phyloP scores from a whole-genome alignment of 2,888 invertebrate genomes.

The Nymphalis c-album region DNA sequence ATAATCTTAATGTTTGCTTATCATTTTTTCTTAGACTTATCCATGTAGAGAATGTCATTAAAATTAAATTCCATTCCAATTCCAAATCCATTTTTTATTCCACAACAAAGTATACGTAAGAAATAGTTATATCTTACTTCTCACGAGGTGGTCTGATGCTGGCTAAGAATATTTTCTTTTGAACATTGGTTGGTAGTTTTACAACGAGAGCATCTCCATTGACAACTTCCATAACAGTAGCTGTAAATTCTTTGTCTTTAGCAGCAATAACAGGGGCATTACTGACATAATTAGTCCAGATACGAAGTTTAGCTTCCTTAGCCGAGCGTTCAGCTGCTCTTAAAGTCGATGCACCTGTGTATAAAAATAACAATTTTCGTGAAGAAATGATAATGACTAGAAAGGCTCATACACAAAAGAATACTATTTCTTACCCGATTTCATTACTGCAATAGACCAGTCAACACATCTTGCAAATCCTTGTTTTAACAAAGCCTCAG shows the following conservation, averaged over 20 bases:
- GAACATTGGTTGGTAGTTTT: slow-evolving; percentile 87
- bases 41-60: too few species aligned
- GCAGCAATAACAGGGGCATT: slow-evolving; percentile 86
- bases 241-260: slow-evolving; percentile 91
- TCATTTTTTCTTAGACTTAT: too few species aligned
- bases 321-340: slow-evolving; percentile 92
- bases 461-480: slow-evolving; percentile 93
- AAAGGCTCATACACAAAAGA: not conserved
- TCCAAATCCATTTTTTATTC: too few species aligned
- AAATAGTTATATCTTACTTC: slow-evolving; percentile 57
- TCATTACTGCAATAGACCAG: slow-evolving; percentile 76
- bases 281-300: slow-evolving; percentile 96
- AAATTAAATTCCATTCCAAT: too few species aligned
- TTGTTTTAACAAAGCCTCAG: slow-evolving; percentile 92
- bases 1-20: not conserved
- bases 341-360: slow-evolving; percentile 87
- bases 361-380: not conserved
- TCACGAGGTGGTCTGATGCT: slow-evolving; percentile 97
- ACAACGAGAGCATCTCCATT: slow-evolving; percentile 97
- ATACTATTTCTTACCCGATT: slow-evolving; percentile 55
- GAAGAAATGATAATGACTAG: not conserved
- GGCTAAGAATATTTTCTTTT: slow-evolving; percentile 96
- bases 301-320: slow-evolving; percentile 90
- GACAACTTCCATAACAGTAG: slow-evolving; percentile 93
- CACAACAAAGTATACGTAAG: too few species aligned